Base-by-base conservation (phyloP, 2,888 invertebrate species). In the Apantesis nais region DNA sequence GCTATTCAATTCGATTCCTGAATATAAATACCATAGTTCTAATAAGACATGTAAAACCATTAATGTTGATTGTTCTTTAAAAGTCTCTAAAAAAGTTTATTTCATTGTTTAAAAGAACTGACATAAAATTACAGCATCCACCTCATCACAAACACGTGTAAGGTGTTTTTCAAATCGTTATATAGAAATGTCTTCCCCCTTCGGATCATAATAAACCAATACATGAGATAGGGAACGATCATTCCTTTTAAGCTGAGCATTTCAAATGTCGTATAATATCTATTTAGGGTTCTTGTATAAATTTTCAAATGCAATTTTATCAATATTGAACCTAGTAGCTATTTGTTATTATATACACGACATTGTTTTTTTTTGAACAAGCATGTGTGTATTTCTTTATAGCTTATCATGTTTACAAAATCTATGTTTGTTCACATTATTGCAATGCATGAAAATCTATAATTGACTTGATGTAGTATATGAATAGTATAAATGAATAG, bases 131-230 rank as follows among this genome's bases (percentile, higher is more conserved):
- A 22, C 9, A 5, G 1, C 19, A 44, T 44, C 7, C 8, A 44
- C 19, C 22, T 22, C 22, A 19, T 44, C 19, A 22, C 22, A 2
- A n/a, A n/a, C 22, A 48, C 7, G 9, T 48, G 9, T 22, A 48
- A 22, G 22, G 22, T 19, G n/a, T 37, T 37, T 19, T 60, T 68
- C 64, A 55, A 31, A 67, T 77, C 82, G 79, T 63, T 11, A 0
- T 1, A 14, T 73, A n/a, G 72, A 81, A 83, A 80, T 66, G 41
- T 66, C 60, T 39, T 66, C 34, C 25, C 67, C 75, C 77, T 76
- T 79, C 77, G 74, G 82, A 85, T 88, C 83, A 83, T 79, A 76
- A 81, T 86, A 88, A 86, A 87, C 83, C 85, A 85, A 88, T 87
- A 85, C 82, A 81, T 82, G 79, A 78, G 79, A 76, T 76, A 74